Evolutionary conservation across 2,888 invertebrate species (phyloP).

Genomic region (Ecdyonurus torrentis): DNA sequence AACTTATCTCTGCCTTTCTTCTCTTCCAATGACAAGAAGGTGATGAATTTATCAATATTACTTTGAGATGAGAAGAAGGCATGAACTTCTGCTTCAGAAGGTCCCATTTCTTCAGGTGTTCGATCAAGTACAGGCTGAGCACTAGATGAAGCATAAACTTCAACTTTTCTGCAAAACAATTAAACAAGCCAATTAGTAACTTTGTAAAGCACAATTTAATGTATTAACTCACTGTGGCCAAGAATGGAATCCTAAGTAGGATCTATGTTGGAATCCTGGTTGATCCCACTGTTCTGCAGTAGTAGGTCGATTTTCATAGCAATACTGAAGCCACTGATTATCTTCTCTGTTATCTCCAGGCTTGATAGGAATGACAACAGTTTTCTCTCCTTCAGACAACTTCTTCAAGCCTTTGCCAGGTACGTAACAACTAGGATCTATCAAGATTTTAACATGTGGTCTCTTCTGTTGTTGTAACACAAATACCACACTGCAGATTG

Average conservation of each 20-base stretch:
- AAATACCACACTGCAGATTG: constrained; percentile 40
- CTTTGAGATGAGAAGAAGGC: constrained; percentile 46
- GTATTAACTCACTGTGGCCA: constrained; percentile 29
- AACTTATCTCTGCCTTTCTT: constrained; percentile 75
- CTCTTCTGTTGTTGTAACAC: constrained; percentile 57
- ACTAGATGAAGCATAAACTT: constrained; percentile 45
- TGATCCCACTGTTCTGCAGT: constrained; percentile 58
- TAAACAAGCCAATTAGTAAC: constrained; percentile 1
- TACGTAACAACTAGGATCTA: constrained; percentile 36
- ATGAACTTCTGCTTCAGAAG: constrained; percentile 45
- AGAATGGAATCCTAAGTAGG: constrained; percentile 35
- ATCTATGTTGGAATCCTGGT: constrained; percentile 48
- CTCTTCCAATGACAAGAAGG: constrained; percentile 63
- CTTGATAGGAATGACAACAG: constrained; percentile 9
- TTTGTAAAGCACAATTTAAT: neutral
- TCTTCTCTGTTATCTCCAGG: constrained; percentile 45
- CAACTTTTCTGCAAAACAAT: constrained; percentile 31
- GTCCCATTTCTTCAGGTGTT: constrained; percentile 35
- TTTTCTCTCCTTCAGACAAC: constrained; percentile 18
- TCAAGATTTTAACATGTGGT: constrained; percentile 36
- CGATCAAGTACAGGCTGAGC: constrained; percentile 45
- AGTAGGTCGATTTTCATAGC: constrained; percentile 37
- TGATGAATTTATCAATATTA: constrained; percentile 51
- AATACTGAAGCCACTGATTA: constrained; percentile 59
- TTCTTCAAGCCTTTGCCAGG: constrained; percentile 15